These are phyloP conservation scores for Pseudochirops corinnae DNA, from an alignment of 2,797 vertebrate species.

Conservation along the genomic window DNA sequence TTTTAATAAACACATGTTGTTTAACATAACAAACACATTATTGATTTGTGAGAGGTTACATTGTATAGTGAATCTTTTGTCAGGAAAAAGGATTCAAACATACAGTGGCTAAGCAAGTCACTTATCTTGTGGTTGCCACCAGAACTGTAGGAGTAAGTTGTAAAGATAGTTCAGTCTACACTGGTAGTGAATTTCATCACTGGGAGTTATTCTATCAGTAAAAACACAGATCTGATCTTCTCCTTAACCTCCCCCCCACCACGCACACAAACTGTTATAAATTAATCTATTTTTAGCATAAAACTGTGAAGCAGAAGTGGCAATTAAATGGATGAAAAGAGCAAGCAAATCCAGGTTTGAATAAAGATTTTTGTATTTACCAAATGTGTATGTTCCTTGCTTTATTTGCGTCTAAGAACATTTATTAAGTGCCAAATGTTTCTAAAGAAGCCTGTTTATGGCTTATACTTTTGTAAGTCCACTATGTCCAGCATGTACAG, in stretches of 20 bases:
- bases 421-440: slow-evolving; percentile 67
- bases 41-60: background rate
- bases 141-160: background rate
- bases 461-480: slow-evolving; percentile 52
- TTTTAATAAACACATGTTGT: background rate
- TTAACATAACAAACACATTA: background rate
- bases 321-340: slow-evolving; percentile 41
- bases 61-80: background rate
- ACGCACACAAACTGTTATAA: background rate
- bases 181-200: background rate
- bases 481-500: slow-evolving; percentile 59
- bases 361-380: slow-evolving; percentile 34
- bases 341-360: slow-evolving; percentile 37
- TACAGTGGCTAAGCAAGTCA: background rate
- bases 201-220: background rate
- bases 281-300: background rate
- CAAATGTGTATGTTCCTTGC: slow-evolving; percentile 57
- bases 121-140: background rate
- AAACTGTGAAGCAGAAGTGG: slow-evolving; percentile 45
- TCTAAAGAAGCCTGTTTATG: slow-evolving; percentile 62
- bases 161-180: background rate
- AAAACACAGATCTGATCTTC: background rate
- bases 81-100: background rate
- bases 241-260: background rate
- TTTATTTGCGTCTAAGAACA: slow-evolving; percentile 57